A percentile compares a stretch with the other conserved stretches of the same genome.
Evolutionary conservation across 2,797 vertebrate species (phyloP).

Genomic region (Falco rusticolus): DNA sequence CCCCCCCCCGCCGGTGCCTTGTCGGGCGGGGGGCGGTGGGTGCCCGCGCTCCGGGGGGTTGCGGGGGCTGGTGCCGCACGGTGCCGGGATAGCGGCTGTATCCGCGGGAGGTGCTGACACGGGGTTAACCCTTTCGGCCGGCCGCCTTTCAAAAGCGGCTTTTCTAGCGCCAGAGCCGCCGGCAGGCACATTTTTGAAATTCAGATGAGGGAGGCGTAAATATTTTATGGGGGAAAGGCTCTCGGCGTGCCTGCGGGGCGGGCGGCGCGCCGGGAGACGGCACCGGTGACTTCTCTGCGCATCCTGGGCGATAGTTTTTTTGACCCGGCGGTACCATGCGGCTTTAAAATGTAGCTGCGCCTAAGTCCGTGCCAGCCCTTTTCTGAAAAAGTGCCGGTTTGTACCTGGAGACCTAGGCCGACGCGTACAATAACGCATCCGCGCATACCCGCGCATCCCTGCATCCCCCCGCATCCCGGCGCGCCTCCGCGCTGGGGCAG

Average conservation of each 20-base stretch:
- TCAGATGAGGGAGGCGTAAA: neutral
- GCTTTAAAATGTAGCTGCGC: neutral
- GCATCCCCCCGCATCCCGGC: no score
- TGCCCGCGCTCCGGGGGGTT: neutral
- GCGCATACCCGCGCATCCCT: no score
- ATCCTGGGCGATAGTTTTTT: fast-evolving
- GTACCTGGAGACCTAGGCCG: neutral
- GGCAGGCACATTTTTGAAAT: neutral
- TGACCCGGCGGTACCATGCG: fast-evolving
- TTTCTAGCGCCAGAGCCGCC: neutral
- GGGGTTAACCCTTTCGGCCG: conserved; percentile 25
- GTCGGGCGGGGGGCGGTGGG: neutral
- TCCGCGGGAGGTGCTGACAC: neutral
- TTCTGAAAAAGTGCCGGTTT: neutral
- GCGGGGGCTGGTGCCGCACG: fast-evolving
- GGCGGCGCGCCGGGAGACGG: neutral
- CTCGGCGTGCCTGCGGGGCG: neutral
- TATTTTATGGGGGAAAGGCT: neutral
- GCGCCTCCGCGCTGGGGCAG: neutral
- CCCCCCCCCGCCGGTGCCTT: no score
- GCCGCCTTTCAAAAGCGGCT: neutral
- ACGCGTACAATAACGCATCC: neutral
- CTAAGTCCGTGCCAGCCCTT: neutral
- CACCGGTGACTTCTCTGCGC: fast-evolving
- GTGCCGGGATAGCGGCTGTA: neutral